These are phyloP conservation scores for Cecidostiba fungosa DNA, from an alignment of 2,888 invertebrate genomes.

Conservation along the genomic window DNA sequence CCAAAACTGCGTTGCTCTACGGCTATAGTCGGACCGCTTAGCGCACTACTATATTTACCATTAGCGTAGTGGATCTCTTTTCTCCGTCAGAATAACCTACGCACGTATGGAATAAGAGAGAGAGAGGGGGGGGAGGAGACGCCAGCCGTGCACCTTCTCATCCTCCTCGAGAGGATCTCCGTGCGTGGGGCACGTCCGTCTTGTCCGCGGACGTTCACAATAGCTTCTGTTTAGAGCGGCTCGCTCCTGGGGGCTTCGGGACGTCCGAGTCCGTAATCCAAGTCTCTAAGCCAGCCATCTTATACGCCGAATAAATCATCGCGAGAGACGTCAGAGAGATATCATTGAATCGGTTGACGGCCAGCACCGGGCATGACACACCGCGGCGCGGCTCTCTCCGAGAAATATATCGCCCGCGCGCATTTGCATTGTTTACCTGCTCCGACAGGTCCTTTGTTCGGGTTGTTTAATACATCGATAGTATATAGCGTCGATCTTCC, in stretches of 20 bases:
- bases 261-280: conserved; percentile 66
- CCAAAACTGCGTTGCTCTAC: too few relatives aligned
- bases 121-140: conserved; percentile 16
- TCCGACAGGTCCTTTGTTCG: not conserved
- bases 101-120: not conserved
- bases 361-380: conserved; percentile 60
- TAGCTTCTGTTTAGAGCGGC: conserved; percentile 75
- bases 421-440: conserved; percentile 37
- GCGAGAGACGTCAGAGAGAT: conserved; percentile 76
- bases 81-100: not conserved
- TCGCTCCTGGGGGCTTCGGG: conserved; percentile 46
- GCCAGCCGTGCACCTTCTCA: conserved; percentile 17
- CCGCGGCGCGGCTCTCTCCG: not conserved
- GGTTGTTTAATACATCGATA: not conserved
- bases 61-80: too few relatives aligned
- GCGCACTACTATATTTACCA: too few relatives aligned
- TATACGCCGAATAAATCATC: conserved; percentile 80
- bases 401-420: not conserved
- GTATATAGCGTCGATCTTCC: not conserved
- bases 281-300: conserved; percentile 73
- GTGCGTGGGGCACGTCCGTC: conserved; percentile 76
- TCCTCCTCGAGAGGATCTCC: conserved; percentile 60
- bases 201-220: conserved; percentile 76
- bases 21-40: too few relatives aligned
- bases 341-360: conserved; percentile 79